Evolutionary conservation across 2,113 vertebrate genomes (phyloP).

Genomic region (Solenodon paradoxus): DNA sequence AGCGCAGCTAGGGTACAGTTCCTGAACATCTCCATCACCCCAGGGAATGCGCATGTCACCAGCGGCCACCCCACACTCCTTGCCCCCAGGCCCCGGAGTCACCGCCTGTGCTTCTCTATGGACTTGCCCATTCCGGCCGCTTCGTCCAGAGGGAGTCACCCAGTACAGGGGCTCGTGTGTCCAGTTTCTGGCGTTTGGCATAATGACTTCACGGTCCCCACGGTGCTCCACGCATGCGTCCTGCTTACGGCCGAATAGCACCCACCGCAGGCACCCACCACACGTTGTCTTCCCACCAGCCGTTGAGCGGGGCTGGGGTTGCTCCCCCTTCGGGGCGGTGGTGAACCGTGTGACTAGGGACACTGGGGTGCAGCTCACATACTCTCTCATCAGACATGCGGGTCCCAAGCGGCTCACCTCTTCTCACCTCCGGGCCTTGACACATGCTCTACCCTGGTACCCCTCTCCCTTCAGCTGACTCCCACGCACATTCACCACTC

Average conservation of each 20-base stretch:
- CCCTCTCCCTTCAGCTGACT: neutral
- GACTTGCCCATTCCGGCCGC: neutral
- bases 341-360: neutral
- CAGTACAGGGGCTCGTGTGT: accelerated
- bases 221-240: no score
- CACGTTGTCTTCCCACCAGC: accelerated
- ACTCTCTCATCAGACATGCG: neutral
- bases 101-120: neutral
- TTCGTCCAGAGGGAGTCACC: accelerated
- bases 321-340: neutral
- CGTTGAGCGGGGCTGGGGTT: accelerated
- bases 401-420: neutral
- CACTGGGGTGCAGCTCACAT: accelerated
- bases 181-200: neutral
- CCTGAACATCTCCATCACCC: neutral
- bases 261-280: accelerated
- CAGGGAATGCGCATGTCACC: accelerated
- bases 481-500: neutral
- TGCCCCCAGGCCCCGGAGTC: accelerated
- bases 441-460: neutral
- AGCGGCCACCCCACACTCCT: accelerated
- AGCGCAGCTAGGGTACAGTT: accelerated
- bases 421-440: neutral
- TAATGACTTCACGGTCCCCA: accelerated
- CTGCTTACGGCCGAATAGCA: neutral